Evolutionary conservation across 2,113 vertebrate species (phyloP), one percentile per base, ranked within the genome.

Genomic region (Phaethon lepturus): DNA sequence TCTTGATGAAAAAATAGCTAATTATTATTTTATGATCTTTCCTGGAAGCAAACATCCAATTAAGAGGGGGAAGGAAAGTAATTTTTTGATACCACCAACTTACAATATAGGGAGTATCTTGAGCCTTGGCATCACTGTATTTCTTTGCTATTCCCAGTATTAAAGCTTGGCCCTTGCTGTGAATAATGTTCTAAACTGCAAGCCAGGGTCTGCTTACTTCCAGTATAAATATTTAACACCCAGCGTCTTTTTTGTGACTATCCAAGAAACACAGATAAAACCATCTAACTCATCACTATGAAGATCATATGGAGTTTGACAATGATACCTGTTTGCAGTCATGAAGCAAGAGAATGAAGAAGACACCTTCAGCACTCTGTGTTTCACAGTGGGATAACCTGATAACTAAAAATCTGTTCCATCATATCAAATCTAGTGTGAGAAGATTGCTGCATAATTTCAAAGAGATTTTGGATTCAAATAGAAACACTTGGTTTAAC

Each of bases 161-260:
- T 73, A 93, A 91, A 1, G 1, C 62, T 96, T 82, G 84, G 80
- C 71, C 35, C 50, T 91, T 83, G 76, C 80, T 82, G 80, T 1
- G 17, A 96, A 90, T 90, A 95, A 86, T 93, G 86, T 93, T 95
- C 90, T 86, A 44, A 95, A 83, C 52, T 19, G 42, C 58, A 92
- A 74, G 84, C 76, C 88, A 90, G 88, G 83, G 55, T 31, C 72
- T 78, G 45, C 40, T 79, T 50, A 52, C 76, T 62, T 92, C 93
- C 88, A 94, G 79, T 60, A 76, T 63, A 96, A 96, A 96, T 87
- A 95, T 90, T 89, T 95, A 92, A 83, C 71, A 75, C 80, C 81
- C 76, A 68, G 17, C 26, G 62, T 44, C 28, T 71, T 74, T 86
- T 86, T 92, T 35, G 95, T 79, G 67, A 50, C 59, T 63, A n/a